A percentile compares a stretch with the other conserved stretches of the same genome.
Conservation (phyloP, 2,113 vertebrate genomes). For the Nymphicus hollandicus region DNA sequence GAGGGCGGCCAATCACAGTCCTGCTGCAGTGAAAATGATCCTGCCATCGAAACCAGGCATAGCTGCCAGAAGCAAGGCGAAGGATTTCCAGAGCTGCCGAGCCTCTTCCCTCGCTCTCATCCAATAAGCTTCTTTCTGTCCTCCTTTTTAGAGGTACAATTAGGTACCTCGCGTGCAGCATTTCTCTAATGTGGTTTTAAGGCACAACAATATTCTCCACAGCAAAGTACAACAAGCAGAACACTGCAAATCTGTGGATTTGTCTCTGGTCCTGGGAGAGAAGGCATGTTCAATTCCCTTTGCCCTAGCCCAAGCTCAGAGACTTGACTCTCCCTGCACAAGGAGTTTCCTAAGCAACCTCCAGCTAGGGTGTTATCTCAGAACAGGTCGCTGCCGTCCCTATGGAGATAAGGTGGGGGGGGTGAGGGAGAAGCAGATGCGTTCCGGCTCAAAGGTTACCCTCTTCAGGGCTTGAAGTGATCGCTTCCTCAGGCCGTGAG, state of each 20-base stretch:
- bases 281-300: neutral
- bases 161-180: neutral
- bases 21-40: constrained; percentile 46
- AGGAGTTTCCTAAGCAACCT: neutral
- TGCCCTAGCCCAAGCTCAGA: neutral
- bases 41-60: neutral
- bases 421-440: neutral
- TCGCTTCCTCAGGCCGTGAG: neutral
- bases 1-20: neutral
- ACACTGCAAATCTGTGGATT: neutral
- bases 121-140: neutral
- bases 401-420: neutral
- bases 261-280: neutral
- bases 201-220: neutral
- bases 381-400: neutral
- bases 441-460: neutral
- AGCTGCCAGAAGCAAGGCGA: neutral
- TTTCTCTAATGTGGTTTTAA: neutral
- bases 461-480: neutral
- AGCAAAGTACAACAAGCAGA: neutral
- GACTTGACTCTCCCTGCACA: neutral
- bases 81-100: neutral
- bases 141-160: neutral
- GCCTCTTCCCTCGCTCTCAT: neutral
- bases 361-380: neutral